These are phyloP conservation scores for Phocoena phocoena DNA, from an alignment of 2,113 vertebrate species.

Conservation along the genomic window DNA sequence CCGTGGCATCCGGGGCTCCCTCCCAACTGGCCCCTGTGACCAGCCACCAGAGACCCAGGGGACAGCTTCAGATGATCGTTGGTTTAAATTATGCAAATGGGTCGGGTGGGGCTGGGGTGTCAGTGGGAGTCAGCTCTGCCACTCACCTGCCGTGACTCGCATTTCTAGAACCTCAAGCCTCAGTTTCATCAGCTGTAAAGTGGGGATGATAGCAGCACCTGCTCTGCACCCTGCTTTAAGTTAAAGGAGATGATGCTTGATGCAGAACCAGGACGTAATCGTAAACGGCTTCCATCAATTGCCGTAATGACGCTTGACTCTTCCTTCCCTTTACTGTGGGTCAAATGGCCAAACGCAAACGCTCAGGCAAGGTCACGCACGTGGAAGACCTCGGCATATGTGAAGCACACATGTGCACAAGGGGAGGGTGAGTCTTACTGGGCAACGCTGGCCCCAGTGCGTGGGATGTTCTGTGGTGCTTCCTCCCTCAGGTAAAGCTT, in stretches of 20 bases:
- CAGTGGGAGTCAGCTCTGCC: not conserved
- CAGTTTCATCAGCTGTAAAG: not conserved
- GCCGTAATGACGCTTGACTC: fast-evolving
- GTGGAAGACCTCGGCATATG: fast-evolving
- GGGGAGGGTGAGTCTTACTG: fast-evolving
- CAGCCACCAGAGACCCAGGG: not conserved
- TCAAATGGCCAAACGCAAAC: not conserved
- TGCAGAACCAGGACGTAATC: not conserved
- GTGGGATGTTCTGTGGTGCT: fast-evolving
- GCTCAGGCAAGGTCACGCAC: fast-evolving
- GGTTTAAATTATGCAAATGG: not conserved
- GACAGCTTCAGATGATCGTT: fast-evolving
- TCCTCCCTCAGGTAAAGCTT: not conserved
- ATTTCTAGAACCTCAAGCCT: not conserved
- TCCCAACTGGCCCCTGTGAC: fast-evolving
- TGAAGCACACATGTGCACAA: fast-evolving
- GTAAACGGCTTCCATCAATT: fast-evolving
- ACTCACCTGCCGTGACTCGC: fast-evolving
- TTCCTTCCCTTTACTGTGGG: not conserved
- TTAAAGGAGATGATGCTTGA: not conserved
- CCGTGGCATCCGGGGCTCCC: fast-evolving
- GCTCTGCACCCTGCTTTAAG: not conserved
- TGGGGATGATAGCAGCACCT: not conserved
- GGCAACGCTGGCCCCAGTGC: fast-evolving
- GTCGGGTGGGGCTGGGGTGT: fast-evolving